Evolutionary conservation across 2,113 vertebrate species (phyloP).

Genomic region (Ciconia boyciana): DNA sequence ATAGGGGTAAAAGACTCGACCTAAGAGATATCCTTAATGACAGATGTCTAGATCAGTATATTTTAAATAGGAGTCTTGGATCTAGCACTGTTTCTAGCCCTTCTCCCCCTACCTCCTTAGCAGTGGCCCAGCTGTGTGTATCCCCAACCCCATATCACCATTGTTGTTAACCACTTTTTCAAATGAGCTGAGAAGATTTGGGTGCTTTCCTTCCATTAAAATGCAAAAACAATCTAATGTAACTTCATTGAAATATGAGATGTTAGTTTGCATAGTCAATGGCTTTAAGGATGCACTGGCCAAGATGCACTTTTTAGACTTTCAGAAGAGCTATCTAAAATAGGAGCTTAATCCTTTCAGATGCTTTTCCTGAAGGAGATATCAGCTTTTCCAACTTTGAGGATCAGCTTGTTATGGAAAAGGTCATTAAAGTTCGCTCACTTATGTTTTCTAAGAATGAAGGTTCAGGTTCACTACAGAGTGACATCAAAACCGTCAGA

Average conservation of each 20-base stretch:
- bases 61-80: neutral
- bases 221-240: neutral
- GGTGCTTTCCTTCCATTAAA: neutral
- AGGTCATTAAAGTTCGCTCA: neutral
- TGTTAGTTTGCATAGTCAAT: neutral
- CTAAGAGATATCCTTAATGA: neutral
- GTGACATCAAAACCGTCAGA: neutral
- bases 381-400: neutral
- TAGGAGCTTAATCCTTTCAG: neutral
- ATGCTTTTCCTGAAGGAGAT: neutral
- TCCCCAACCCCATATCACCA: neutral
- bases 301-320: neutral
- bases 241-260: neutral
- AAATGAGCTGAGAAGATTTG: neutral
- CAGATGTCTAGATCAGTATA: neutral
- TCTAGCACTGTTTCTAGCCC: neutral
- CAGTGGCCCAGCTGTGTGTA: neutral
- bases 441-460: neutral
- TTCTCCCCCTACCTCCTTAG: neutral
- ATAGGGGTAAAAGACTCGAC: neutral
- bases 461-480: neutral
- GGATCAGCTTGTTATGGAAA: neutral
- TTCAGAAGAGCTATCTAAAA: neutral
- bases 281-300: neutral
- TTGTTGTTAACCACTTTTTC: neutral